Percentiles rank a stretch among this genome's conserved stretches.
phyloP scores from a whole-genome alignment of 2,113 vertebrate genomes.

The Sinocyclocheilus anshuiensis region DNA sequence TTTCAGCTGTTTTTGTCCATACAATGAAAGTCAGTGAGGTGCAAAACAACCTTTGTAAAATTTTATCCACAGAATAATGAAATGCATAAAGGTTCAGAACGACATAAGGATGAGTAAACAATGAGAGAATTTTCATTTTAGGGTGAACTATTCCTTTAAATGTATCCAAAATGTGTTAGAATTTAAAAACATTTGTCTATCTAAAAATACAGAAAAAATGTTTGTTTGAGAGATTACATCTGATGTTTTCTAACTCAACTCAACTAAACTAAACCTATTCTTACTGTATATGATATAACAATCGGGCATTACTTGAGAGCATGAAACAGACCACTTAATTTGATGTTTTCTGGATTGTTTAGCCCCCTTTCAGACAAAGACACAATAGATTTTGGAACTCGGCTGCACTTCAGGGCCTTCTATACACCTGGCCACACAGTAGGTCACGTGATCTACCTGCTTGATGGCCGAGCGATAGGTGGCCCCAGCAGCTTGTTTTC shows the following conservation, averaged over 20 bases:
- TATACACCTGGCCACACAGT: slow-evolving; percentile 94
- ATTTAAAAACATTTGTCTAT: too few species aligned
- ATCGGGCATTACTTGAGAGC: neutral
- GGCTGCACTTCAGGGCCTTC: slow-evolving; percentile 84
- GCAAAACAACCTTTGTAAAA: neutral
- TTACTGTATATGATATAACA: neutral
- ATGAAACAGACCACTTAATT: neutral
- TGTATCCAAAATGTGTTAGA: neutral
- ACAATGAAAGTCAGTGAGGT: too few species aligned
- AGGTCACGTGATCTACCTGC: slow-evolving; percentile 93
- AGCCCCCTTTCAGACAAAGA: slow-evolving; percentile 89
- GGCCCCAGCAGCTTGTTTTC: slow-evolving; percentile 91
- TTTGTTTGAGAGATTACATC: neutral
- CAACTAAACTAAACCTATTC: neutral
- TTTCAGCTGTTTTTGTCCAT: neutral
- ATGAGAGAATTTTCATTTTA: too few species aligned
- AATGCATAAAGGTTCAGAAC: neutral
- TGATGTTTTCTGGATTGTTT: slow-evolving; percentile 15
- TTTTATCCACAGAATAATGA: neutral
- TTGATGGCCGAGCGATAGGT: slow-evolving; percentile 80
- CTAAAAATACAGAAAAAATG: neutral
- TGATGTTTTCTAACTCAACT: too few species aligned
- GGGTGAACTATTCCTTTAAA: neutral
- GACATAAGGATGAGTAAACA: too few species aligned
- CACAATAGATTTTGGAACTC: slow-evolving; percentile 78